Evolutionary conservation across 2,888 invertebrate species (phyloP).

Genomic region (Hemaris fuciformis): DNA sequence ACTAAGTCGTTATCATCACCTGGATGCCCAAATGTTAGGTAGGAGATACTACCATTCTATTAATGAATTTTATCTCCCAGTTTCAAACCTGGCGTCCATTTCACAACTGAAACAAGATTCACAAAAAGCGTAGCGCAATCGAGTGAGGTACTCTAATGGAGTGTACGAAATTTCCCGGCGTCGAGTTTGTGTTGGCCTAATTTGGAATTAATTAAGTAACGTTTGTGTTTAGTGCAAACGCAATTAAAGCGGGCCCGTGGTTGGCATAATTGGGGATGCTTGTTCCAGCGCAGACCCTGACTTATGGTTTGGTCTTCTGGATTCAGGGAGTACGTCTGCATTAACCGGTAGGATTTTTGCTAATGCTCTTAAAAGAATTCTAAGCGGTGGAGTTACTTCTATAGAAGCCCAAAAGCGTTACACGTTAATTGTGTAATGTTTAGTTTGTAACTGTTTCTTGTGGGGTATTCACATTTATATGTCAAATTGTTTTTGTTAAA

Average conservation of each 20-base stretch:
- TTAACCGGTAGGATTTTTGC: not conserved
- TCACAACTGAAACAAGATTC: not conserved
- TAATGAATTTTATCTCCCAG: not conserved
- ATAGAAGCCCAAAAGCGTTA: too few species aligned
- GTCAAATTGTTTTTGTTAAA: too few species aligned
- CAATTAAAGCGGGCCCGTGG: conserved; percentile 51
- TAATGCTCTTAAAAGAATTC: conserved; percentile 4
- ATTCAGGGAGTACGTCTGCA: conserved; percentile 18
- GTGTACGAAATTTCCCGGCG: conserved; percentile 15
- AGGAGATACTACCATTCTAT: too few species aligned
- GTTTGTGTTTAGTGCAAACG: conserved; percentile 58
- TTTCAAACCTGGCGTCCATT: not conserved
- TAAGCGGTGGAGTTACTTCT: conserved; percentile 2
- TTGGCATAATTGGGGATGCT: conserved; percentile 40
- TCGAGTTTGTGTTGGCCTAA: conserved; percentile 35
- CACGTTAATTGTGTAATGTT: too few species aligned
- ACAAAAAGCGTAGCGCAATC: not conserved
- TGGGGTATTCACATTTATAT: too few species aligned
- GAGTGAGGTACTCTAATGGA: not conserved
- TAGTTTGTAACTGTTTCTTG: too few species aligned
- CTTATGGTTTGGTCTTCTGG: conserved; percentile 10
- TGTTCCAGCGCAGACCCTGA: not conserved
- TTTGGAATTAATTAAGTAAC: conserved; percentile 57
- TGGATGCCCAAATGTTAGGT: too few species aligned
- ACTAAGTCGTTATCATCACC: too few species aligned